phyloP scores from a whole-genome alignment of 2,797 vertebrate genomes.

The Hafferia zeledoni region DNA sequence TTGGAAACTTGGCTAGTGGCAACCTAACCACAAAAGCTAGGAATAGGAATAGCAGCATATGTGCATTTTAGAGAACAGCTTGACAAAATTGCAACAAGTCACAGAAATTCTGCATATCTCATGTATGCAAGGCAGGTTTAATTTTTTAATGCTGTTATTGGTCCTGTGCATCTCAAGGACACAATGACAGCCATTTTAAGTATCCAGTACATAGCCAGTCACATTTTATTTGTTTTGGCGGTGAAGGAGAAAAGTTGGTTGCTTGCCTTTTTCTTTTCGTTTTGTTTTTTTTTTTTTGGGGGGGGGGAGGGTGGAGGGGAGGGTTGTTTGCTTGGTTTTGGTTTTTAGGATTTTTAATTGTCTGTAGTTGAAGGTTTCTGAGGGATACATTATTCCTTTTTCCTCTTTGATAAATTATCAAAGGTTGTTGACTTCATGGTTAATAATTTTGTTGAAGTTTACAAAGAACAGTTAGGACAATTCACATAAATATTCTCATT shows the following conservation, averaged over 20 bases:
- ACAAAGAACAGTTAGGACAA: not conserved
- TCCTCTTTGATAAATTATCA: not conserved
- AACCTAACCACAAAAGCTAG: slow-evolving; percentile 32
- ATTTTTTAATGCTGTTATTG: not conserved
- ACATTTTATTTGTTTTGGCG: not conserved
- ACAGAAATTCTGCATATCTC: not conserved
- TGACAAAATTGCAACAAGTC: not conserved
- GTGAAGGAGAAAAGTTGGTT: not conserved
- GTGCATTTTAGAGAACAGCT: not conserved
- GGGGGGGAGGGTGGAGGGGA: no score
- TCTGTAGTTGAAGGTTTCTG: not conserved
- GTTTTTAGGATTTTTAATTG: not conserved
- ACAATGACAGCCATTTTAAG: not conserved
- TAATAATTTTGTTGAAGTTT: not conserved
- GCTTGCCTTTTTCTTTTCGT: no score
- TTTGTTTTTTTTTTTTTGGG: no score
- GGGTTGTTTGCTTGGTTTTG: no score
- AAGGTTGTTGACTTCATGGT: not conserved
- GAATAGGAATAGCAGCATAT: not conserved
- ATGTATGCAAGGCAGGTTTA: not conserved
- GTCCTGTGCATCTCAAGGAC: not conserved
- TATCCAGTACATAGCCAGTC: not conserved
- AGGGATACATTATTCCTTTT: not conserved
- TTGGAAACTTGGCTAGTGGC: slow-evolving; percentile 58
- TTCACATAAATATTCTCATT: not conserved